A percentile compares a stretch with the other conserved stretches of the same genome.
phyloP scores from a whole-genome alignment of 2,113 vertebrate genomes.

The Sorex araneus region DNA sequence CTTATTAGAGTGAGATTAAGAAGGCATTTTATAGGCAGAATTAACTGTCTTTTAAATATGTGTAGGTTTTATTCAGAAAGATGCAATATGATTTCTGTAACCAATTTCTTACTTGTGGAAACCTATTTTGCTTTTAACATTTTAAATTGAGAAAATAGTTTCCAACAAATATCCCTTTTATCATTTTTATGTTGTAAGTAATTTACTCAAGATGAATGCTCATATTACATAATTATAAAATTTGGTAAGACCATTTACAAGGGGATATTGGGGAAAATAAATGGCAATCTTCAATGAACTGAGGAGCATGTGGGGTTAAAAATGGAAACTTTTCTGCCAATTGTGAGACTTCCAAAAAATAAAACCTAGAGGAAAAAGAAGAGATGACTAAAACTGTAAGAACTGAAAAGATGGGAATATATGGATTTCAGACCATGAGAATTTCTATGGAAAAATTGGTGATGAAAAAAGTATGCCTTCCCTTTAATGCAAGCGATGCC shows the following conservation, averaged over 20 bases:
- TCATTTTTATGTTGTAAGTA: not conserved
- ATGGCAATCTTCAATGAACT: not conserved
- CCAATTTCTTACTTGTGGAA: not conserved
- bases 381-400: not conserved
- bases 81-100: not conserved
- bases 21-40: not conserved
- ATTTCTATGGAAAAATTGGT: not conserved
- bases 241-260: slow-evolving; percentile 28
- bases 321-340: not conserved
- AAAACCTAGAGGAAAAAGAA: not conserved
- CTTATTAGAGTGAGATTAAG: slow-evolving; percentile 34
- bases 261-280: not conserved
- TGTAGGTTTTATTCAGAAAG: not conserved
- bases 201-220: slow-evolving; percentile 35
- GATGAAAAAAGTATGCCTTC: not conserved
- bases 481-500: not conserved
- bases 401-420: not conserved
- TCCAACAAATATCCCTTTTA: not conserved
- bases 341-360: slow-evolving; percentile 34
- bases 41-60: not conserved
- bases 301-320: not conserved
- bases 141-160: slow-evolving; percentile 28
- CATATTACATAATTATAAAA: not conserved
- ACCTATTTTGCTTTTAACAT: not conserved
- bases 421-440: not conserved